A percentile compares a stretch with the other conserved stretches of the same genome.
Conservation (phyloP, 2,797 vertebrate genomes). For the Lithobates pipiens region DNA sequence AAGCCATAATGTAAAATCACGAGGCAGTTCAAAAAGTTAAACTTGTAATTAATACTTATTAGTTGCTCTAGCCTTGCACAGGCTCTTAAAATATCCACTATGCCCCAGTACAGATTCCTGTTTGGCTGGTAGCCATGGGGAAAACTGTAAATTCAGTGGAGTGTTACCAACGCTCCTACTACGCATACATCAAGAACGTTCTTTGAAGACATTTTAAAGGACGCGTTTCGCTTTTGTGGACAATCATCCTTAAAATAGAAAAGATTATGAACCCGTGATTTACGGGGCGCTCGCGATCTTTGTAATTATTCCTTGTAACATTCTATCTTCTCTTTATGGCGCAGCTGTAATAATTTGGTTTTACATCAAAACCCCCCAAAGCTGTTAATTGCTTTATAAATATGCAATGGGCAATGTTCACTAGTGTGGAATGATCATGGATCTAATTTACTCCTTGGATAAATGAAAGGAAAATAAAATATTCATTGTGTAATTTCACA, state of each 20-base stretch:
- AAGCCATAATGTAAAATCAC: too few relatives aligned
- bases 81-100: too few relatives aligned
- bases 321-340: conserved; percentile 27
- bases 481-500: conserved; percentile 55
- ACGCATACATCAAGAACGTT: background rate
- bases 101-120: too few relatives aligned
- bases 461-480: conserved; percentile 51
- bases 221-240: background rate
- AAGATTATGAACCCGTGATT: conserved; percentile 26
- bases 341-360: conserved; percentile 33
- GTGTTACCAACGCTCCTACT: background rate
- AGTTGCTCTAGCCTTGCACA: too few relatives aligned
- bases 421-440: conserved; percentile 41
- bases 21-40: too few relatives aligned
- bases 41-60: too few relatives aligned
- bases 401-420: conserved; percentile 51
- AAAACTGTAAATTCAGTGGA: background rate
- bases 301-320: conserved; percentile 14
- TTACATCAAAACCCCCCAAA: conserved; percentile 44
- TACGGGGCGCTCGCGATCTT: background rate
- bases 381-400: conserved; percentile 57
- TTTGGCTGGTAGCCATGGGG: background rate
- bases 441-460: conserved; percentile 48
- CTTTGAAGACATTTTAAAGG: background rate
- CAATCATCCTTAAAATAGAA: background rate